Conservation (phyloP, 1,140 invertebrate species). For the Aphaenogaster rudis region DNA sequence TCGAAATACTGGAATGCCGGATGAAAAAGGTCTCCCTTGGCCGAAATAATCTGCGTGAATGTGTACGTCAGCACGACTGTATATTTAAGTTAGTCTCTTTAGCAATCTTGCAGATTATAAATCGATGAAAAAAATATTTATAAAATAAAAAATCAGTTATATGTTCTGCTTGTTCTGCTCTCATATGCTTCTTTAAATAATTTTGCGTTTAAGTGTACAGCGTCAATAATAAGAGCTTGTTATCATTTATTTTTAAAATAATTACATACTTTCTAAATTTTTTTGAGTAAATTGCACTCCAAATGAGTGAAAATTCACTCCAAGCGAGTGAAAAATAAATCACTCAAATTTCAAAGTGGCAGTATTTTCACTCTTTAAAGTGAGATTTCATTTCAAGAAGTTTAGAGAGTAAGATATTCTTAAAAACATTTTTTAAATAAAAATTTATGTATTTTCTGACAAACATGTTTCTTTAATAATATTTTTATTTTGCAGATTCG, state of each 20-base stretch:
- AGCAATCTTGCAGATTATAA: background rate
- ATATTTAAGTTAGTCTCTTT: constrained; percentile 56
- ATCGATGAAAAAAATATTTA: background rate
- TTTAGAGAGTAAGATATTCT: background rate
- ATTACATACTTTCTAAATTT: too few species aligned
- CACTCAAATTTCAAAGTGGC: too few species aligned
- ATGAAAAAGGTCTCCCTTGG: constrained; percentile 9
- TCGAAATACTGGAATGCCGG: constrained; percentile 65
- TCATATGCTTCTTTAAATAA: background rate
- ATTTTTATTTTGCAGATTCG: constrained; percentile 44
- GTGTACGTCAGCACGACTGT: constrained; percentile 25
- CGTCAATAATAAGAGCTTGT: background rate
- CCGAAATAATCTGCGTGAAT: background rate
- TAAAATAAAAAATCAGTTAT: background rate
- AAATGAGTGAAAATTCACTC: too few species aligned
- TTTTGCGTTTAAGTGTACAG: background rate
- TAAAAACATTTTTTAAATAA: background rate
- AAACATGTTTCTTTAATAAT: background rate
- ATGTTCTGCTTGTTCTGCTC: too few species aligned
- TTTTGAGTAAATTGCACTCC: too few species aligned
- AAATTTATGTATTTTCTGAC: background rate
- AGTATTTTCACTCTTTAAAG: too few species aligned
- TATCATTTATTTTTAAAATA: background rate
- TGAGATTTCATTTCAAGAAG: too few species aligned
- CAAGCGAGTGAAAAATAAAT: too few species aligned